phyloP scores from a whole-genome alignment of 1,140 invertebrate genomes.

The Arion vulgaris region DNA sequence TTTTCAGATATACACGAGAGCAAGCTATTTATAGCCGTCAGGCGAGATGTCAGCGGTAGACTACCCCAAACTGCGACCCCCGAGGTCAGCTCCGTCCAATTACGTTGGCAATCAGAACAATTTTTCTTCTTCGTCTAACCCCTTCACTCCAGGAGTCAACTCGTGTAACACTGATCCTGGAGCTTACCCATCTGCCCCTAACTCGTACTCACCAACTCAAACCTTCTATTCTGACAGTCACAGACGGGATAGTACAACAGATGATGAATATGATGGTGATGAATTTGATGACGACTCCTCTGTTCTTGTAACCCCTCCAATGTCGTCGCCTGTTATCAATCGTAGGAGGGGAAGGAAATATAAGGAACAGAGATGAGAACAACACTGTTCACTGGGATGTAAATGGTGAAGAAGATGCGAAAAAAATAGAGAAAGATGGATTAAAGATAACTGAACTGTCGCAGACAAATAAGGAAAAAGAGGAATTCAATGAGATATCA shows the following conservation, averaged over 20 bases:
- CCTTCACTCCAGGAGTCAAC: background rate
- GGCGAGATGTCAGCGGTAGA: background rate
- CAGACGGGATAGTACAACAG: slow-evolving; percentile 38
- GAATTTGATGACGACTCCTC: slow-evolving; percentile 43
- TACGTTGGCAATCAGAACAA: background rate
- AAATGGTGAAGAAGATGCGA: background rate
- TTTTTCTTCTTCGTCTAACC: background rate
- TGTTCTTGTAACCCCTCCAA: slow-evolving; percentile 34
- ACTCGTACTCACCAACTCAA: background rate
- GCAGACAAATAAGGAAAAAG: background rate
- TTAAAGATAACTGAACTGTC: background rate
- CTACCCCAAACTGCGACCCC: background rate
- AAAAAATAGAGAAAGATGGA: background rate
- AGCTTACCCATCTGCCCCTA: background rate
- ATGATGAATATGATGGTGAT: slow-evolving; percentile 41
- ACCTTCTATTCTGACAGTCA: slow-evolving; percentile 18
- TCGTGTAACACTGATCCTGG: background rate
- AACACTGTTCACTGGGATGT: background rate
- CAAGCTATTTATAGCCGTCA: background rate
- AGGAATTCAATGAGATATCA: background rate
- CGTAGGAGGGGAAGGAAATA: background rate
- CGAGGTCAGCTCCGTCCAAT: background rate
- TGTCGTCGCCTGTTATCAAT: slow-evolving; percentile 40
- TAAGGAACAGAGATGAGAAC: background rate
- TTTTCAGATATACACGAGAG: too few species aligned